Conservation (phyloP, 53 echinoderm and acorn worm genomes). For the Holothuria scabra region DNA sequence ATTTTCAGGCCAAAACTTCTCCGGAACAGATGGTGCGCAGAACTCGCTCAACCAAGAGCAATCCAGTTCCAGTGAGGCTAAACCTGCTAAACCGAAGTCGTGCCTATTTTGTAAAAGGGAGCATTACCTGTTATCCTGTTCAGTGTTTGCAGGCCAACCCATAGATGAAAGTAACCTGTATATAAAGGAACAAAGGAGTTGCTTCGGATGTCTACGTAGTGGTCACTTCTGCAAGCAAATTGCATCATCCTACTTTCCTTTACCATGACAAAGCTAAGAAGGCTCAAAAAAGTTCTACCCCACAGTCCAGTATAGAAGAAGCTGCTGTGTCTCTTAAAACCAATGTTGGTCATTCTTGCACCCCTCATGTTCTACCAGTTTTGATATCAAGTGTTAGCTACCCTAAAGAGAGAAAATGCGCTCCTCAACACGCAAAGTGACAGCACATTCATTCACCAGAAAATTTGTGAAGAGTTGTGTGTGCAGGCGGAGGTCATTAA, state of each 20-base stretch:
- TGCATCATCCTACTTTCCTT: slow-evolving; percentile 67
- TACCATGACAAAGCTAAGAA: slow-evolving; percentile 18
- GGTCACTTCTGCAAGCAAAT: slow-evolving; percentile 68
- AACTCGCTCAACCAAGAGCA: neutral
- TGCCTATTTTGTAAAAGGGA: slow-evolving; percentile 52
- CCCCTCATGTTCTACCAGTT: slow-evolving; percentile 40
- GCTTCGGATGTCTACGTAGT: slow-evolving; percentile 60
- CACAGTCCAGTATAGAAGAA: no score
- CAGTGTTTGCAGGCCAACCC: no score
- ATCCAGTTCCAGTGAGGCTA: slow-evolving; percentile 14
- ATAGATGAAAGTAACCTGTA: no score
- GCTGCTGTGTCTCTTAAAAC: no score
- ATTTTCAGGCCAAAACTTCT: neutral
- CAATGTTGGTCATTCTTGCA: neutral
- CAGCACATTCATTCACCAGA: slow-evolving; percentile 55
- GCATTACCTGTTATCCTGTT: slow-evolving; percentile 50
- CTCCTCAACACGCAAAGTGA: slow-evolving; percentile 69
- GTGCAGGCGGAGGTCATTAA: slow-evolving; percentile 14
- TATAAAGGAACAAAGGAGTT: no score
- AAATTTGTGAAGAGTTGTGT: slow-evolving; percentile 12
- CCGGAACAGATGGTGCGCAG: neutral
- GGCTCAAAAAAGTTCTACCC: slow-evolving; percentile 14
- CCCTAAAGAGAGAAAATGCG: slow-evolving; percentile 54
- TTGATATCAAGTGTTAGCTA: slow-evolving; percentile 36
- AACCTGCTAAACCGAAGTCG: slow-evolving; percentile 10